Percentiles rank a stretch among this genome's conserved stretches.
Evolutionary conservation across 2,888 invertebrate species (phyloP).

Genomic region (Aspidiotus rigidus): DNA sequence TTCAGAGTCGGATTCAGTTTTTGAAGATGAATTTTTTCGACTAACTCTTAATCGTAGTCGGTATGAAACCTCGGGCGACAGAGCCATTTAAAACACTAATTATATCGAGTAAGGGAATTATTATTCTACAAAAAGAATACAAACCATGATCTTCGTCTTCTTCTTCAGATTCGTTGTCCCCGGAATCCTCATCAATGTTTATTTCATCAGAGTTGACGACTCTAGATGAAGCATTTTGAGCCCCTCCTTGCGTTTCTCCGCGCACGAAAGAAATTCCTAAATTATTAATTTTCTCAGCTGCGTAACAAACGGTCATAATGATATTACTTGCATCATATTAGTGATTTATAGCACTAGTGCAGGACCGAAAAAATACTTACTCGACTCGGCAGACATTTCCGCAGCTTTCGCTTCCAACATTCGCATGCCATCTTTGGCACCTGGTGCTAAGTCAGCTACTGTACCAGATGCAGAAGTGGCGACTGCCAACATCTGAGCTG

Average conservation of each 20-base stretch:
- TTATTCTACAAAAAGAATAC: neutral
- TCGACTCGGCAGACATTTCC: conserved; percentile 48
- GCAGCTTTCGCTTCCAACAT: conserved; percentile 75
- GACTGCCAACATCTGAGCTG: conserved; percentile 88
- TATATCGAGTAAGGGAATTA: neutral
- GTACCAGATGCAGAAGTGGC: conserved; percentile 57
- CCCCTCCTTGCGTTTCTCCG: conserved; percentile 65
- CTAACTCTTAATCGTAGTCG: too few relatives aligned
- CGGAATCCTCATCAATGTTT: conserved; percentile 65
- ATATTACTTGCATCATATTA: neutral
- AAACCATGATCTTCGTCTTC: conserved; percentile 35
- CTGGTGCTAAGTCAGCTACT: conserved; percentile 62
- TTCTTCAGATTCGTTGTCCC: conserved; percentile 46
- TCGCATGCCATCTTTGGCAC: conserved; percentile 77
- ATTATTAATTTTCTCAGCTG: neutral
- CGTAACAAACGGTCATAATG: neutral
- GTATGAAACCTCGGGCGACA: conserved; percentile 35
- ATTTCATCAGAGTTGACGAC: conserved; percentile 79
- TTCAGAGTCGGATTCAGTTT: too few relatives aligned
- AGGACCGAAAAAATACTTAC: neutral
- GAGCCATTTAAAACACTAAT: neutral
- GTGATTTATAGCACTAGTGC: neutral
- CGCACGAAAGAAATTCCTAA: conserved; percentile 48
- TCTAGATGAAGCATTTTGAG: conserved; percentile 41
- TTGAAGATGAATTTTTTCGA: too few relatives aligned